Conservation (phyloP, 2,797 vertebrate genomes). For the Florisuga fusca region DNA sequence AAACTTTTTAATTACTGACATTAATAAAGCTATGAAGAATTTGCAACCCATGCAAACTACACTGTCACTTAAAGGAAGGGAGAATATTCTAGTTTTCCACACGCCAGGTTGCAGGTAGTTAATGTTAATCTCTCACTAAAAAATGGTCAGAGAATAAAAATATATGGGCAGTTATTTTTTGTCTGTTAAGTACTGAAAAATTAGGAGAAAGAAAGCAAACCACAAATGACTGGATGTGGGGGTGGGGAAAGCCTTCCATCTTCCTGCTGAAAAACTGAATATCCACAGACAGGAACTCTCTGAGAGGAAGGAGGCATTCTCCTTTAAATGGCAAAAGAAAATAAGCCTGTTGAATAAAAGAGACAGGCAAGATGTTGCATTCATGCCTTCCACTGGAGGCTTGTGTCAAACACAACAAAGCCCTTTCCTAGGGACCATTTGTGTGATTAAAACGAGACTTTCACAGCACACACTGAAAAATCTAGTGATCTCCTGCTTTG, state of each 20-base stretch:
- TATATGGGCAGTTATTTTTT: constrained; percentile 7
- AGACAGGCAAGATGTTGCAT: neutral
- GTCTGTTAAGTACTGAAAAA: constrained; percentile 15
- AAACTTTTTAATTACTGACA: neutral
- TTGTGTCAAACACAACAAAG: constrained; percentile 1
- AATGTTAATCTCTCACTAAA: constrained; percentile 32
- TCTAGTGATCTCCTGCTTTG: neutral
- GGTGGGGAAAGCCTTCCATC: neutral
- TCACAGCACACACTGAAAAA: neutral
- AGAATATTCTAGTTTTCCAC: neutral
- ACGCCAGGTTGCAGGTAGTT: constrained; percentile 37
- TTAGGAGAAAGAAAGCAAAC: constrained; percentile 16
- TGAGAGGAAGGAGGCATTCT: constrained; percentile 10
- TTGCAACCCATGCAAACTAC: neutral
- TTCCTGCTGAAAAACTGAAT: neutral
- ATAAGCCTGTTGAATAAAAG: constrained; percentile 18
- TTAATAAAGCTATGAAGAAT: neutral
- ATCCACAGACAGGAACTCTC: neutral
- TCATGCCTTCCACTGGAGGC: neutral
- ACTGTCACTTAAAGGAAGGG: neutral
- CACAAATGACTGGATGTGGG: neutral
- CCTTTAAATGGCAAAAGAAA: constrained; percentile 12
- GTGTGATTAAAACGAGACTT: neutral
- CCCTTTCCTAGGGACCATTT: neutral
- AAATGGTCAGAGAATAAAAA: neutral